A percentile compares a stretch with the other conserved stretches of the same genome.
Evolutionary conservation across 2,888 invertebrate genomes (phyloP).

Genomic region (Drosophila fulvimacula): DNA sequence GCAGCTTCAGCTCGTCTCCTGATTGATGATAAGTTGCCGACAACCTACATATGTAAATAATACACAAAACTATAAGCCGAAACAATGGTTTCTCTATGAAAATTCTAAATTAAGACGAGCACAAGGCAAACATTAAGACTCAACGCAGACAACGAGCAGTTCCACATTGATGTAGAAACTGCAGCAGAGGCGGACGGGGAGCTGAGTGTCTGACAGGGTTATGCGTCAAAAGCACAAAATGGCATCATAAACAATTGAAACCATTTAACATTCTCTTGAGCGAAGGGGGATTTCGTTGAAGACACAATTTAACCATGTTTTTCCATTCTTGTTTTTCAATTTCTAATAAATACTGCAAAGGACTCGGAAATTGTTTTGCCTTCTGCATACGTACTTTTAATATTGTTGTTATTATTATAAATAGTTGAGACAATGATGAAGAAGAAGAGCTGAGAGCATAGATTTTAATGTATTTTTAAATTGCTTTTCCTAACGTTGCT

Average conservation of each 20-base stretch:
- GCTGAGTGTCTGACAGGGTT: conserved; percentile 11
- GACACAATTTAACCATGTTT: neutral
- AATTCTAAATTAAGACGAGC: conserved; percentile 50
- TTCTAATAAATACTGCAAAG: neutral
- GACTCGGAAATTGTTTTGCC: conserved; percentile 7
- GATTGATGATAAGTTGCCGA: conserved; percentile 66
- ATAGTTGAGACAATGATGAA: neutral
- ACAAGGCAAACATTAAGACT: neutral
- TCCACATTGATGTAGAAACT: neutral
- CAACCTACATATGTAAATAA: conserved; percentile 53
- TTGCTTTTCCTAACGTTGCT: neutral
- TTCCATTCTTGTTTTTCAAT: conserved; percentile 1
- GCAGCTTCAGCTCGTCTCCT: conserved; percentile 30
- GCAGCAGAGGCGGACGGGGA: neutral
- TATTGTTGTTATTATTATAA: neutral
- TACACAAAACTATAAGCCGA: conserved; percentile 30
- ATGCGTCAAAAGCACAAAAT: conserved; percentile 18
- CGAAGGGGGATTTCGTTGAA: conserved; percentile 9
- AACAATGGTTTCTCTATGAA: conserved; percentile 29
- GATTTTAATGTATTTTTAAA: neutral
- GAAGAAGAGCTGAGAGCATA: neutral
- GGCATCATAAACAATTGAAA: conserved; percentile 47
- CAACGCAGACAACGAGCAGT: conserved; percentile 4
- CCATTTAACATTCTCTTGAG: conserved; percentile 61
- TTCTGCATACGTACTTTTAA: neutral